A percentile compares a stretch with the other conserved stretches of the same genome.
Conservation (phyloP, 2,797 vertebrate species). For the Gambelia wislizenii region DNA sequence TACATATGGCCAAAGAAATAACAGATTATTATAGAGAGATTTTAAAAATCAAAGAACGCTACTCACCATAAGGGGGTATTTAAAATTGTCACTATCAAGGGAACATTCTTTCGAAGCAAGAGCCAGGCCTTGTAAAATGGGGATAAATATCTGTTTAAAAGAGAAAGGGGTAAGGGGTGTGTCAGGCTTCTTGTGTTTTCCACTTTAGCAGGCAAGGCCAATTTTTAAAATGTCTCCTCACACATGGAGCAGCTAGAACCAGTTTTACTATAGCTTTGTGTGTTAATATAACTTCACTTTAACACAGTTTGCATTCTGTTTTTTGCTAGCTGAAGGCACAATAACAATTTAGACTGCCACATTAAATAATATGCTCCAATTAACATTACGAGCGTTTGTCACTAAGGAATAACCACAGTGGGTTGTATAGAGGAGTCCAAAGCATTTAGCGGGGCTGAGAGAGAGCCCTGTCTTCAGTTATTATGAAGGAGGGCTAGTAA, state of each 20-base stretch:
- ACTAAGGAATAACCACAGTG: neutral
- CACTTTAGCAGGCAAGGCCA: neutral
- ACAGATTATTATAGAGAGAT: too few relatives aligned
- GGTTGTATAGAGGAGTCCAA: too few relatives aligned
- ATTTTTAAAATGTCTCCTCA: neutral
- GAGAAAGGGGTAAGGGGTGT: constrained; percentile 6
- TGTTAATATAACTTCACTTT: neutral
- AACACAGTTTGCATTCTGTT: neutral
- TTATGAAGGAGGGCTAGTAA: neutral
- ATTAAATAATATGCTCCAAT: neutral
- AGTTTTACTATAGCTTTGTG: accelerated
- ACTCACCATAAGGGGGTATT: constrained; percentile 97
- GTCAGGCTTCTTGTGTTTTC: neutral
- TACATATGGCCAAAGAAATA: neutral
- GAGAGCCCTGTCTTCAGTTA: neutral
- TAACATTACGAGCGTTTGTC: too few relatives aligned
- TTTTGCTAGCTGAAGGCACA: neutral
- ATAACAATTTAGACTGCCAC: neutral
- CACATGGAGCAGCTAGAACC: neutral
- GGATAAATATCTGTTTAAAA: constrained; percentile 91
- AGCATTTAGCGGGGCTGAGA: too few relatives aligned
- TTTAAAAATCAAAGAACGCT: neutral
- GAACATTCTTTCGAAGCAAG: constrained; percentile 97
- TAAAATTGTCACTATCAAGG: constrained; percentile 98
- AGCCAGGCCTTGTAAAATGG: constrained; percentile 94